A percentile compares a stretch with the other conserved stretches of the same genome.
Conservation (phyloP, 2,797 vertebrate species). For the Ispidina lecontei region DNA sequence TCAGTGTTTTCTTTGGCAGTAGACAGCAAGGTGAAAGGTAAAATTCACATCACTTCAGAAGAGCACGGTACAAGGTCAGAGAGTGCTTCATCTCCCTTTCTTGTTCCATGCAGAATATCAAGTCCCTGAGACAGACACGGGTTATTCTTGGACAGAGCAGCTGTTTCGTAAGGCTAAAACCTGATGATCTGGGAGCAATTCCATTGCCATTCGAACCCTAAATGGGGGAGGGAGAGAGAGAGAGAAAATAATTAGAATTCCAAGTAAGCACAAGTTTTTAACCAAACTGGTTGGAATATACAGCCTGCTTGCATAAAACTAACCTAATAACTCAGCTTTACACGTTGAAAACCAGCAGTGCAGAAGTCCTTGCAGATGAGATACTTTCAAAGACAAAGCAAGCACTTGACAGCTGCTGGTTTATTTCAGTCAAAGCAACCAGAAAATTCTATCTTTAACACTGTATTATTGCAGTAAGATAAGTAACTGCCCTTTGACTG, state of each 20-base stretch:
- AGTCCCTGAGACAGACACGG: conserved; percentile 89
- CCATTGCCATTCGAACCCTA: conserved; percentile 70
- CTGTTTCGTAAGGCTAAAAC: conserved; percentile 76
- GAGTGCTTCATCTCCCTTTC: conserved; percentile 86
- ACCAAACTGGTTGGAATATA: not conserved
- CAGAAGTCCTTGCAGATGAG: not conserved
- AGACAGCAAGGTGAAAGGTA: conserved; percentile 62
- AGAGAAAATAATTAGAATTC: not conserved
- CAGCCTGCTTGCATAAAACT: not conserved
- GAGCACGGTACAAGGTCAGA: conserved; percentile 86
- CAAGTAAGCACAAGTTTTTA: not conserved
- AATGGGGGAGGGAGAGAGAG: not conserved
- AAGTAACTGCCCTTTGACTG: not conserved
- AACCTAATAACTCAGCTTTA: not conserved
- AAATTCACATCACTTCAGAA: conserved; percentile 79
- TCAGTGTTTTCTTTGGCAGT: conserved; percentile 78
- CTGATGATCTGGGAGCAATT: conserved; percentile 63
- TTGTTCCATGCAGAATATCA: conserved; percentile 94
- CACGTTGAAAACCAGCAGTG: not conserved
- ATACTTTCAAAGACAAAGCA: not conserved
- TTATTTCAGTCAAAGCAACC: conserved; percentile 3
- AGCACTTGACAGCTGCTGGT: not conserved
- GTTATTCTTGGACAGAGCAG: conserved; percentile 81
- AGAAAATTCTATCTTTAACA: not conserved
- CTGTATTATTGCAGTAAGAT: not conserved